Evolutionary conservation across 2,113 vertebrate species (phyloP).

Genomic region (Orycteropus afer): DNA sequence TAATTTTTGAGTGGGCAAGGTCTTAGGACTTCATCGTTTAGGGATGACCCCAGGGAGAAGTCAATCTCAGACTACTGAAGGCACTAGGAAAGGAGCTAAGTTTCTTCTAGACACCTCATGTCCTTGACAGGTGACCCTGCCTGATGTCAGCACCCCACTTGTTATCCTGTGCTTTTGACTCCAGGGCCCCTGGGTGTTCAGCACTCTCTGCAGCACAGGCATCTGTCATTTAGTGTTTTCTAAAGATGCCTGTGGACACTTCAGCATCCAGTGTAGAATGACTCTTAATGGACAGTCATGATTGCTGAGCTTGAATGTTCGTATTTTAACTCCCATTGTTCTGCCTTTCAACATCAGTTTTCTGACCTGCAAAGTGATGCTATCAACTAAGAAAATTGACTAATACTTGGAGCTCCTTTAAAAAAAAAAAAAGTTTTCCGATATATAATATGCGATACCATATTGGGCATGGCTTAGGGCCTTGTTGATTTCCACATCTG

Average conservation of each 20-base stretch:
- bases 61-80: not conserved
- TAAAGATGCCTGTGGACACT: not conserved
- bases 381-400: constrained; percentile 44
- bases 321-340: constrained; percentile 5
- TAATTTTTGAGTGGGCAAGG: not conserved
- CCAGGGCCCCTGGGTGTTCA: not conserved
- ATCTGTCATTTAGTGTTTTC: not conserved
- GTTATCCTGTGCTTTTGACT: not conserved
- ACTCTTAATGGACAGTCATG: not conserved
- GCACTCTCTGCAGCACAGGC: not conserved
- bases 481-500: not conserved
- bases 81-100: not conserved
- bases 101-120: not conserved
- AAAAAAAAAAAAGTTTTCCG: constrained; percentile 5
- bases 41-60: not conserved
- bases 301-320: not conserved
- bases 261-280: not conserved
- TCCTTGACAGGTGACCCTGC: not conserved
- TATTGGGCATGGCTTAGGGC: not conserved
- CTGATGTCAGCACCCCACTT: not conserved
- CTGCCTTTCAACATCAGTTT: not conserved
- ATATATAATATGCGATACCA: not conserved
- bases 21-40: not conserved
- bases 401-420: not conserved
- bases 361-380: not conserved